These are phyloP conservation scores for Phoebastria nigripes DNA, from an alignment of 2,797 vertebrate species.

Conservation along the genomic window DNA sequence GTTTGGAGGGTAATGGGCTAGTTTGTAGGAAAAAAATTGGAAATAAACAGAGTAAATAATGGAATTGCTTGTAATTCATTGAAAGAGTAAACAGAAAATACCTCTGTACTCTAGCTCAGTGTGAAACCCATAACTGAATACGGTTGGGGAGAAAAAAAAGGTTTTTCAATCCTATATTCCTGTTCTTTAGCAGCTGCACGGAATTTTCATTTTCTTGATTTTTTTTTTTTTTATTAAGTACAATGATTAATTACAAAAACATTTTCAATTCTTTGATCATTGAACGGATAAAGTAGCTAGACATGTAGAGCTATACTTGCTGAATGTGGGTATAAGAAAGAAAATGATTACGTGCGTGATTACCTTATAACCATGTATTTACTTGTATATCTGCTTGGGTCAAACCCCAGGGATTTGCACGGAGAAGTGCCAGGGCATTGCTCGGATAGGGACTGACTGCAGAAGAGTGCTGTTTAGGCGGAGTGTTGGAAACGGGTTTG, in stretches of 20 bases:
- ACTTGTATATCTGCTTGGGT: not conserved
- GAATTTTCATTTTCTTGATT: not conserved
- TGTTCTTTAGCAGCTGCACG: not conserved
- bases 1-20: not conserved
- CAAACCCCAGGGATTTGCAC: rapidly evolving
- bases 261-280: not conserved
- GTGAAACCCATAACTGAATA: not conserved
- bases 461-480: not conserved
- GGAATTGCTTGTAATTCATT: not conserved
- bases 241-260: not conserved
- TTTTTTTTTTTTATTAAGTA: not conserved
- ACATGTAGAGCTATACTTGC: not conserved
- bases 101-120: not conserved
- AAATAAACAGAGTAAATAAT: not conserved
- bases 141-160: not conserved
- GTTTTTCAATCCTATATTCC: not conserved
- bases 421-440: not conserved
- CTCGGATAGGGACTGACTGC: rapidly evolving
- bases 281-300: not conserved
- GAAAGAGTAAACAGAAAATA: not conserved
- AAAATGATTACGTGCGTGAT: not conserved
- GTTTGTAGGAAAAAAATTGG: not conserved
- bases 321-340: not conserved
- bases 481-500: not conserved
- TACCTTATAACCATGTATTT: not conserved